Conservation (phyloP, 2,888 invertebrate genomes). For the Trimorus sp. region DNA sequence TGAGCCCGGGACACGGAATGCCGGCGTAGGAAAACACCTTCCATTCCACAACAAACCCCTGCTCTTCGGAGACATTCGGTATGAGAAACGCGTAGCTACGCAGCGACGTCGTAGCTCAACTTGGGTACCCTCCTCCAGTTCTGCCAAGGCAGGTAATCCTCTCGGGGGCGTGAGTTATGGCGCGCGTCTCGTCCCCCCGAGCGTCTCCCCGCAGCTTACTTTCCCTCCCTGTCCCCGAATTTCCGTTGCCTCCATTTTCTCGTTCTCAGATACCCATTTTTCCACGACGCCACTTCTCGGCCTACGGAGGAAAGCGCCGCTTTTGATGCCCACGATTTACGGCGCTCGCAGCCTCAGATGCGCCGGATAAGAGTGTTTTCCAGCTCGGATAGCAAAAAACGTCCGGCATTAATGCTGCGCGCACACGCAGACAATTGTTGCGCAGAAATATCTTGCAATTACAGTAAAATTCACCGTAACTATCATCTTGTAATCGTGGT, state of each 20-base stretch:
- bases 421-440: neutral
- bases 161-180: conserved; percentile 82
- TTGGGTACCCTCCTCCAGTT: conserved; percentile 76
- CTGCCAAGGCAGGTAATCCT: conserved; percentile 81
- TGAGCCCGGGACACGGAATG: conserved; percentile 66
- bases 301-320: conserved; percentile 44
- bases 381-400: conserved; percentile 34
- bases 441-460: too few relatives aligned
- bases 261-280: conserved; percentile 43
- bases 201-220: conserved; percentile 66
- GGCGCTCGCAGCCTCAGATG: conserved; percentile 4
- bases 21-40: conserved; percentile 67
- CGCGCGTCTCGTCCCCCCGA: conserved; percentile 63
- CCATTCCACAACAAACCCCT: conserved; percentile 74
- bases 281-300: conserved; percentile 27
- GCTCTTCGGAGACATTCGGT: conserved; percentile 79
- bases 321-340: conserved; percentile 52
- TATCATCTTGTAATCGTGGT: too few relatives aligned
- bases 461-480: too few relatives aligned
- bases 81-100: conserved; percentile 82
- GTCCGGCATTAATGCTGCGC: conserved; percentile 32
- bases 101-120: conserved; percentile 81
- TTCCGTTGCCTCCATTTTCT: conserved; percentile 59
- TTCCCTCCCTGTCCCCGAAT: conserved; percentile 67
- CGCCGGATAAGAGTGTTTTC: conserved; percentile 47